Evolutionary conservation across 2,888 invertebrate genomes (phyloP).

Genomic region (Agrilus cyanescens): DNA sequence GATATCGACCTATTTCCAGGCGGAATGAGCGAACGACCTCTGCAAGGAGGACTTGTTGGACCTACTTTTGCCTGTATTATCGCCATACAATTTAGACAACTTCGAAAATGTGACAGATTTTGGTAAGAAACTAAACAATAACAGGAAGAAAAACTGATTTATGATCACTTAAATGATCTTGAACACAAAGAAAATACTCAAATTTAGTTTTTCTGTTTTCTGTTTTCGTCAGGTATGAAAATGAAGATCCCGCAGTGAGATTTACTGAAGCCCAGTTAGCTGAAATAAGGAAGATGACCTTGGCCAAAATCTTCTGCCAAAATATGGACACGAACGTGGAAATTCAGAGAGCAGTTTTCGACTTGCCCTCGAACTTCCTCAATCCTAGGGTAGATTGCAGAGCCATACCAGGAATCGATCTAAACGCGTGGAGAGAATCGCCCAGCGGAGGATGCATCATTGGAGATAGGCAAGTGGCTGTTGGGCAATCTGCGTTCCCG

Average conservation of each 20-base stretch:
- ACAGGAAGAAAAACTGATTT: conserved; percentile 3
- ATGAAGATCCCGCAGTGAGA: conserved; percentile 61
- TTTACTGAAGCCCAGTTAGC: conserved; percentile 80
- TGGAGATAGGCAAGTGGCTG: conserved; percentile 62
- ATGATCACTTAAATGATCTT: not conserved
- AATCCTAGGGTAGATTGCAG: conserved; percentile 80
- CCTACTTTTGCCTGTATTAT: conserved; percentile 93
- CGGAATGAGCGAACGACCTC: conserved; percentile 77
- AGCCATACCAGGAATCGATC: conserved; percentile 66
- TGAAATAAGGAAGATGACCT: conserved; percentile 74
- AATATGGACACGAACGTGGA: conserved; percentile 77
- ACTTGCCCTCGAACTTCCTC: conserved; percentile 82
- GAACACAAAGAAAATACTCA: no score
- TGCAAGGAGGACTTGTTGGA: conserved; percentile 85
- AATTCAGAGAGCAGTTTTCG: conserved; percentile 83
- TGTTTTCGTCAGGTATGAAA: conserved; percentile 59
- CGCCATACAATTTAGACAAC: conserved; percentile 82
- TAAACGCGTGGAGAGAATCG: conserved; percentile 75
- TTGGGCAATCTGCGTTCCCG: conserved; percentile 76
- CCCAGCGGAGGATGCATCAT: conserved; percentile 67
- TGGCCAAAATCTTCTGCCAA: conserved; percentile 79
- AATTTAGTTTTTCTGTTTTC: not conserved
- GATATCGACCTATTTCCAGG: conserved; percentile 96
- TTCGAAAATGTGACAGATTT: conserved; percentile 87
- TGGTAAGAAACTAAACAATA: conserved; percentile 46